A percentile compares a stretch with the other conserved stretches of the same genome.
phyloP scores from a whole-genome alignment of 2,888 invertebrate genomes.

The Iselma pallidipennis region DNA sequence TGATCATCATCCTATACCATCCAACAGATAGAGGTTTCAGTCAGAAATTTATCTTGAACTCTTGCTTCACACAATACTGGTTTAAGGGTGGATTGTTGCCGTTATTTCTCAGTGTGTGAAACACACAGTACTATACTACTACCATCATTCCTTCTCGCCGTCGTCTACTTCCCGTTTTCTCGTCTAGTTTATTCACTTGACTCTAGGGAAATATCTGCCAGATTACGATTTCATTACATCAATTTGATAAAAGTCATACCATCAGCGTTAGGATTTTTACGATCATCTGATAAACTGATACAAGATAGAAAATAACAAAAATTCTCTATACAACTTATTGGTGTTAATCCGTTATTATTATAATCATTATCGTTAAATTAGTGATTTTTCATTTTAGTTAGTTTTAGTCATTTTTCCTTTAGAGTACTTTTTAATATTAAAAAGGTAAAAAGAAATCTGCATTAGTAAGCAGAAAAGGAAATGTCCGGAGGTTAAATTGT shows the following conservation, averaged over 20 bases:
- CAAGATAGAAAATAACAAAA: too few species aligned
- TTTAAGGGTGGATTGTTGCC: not conserved
- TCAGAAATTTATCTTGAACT: not conserved
- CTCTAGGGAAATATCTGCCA: slow-evolving; percentile 12
- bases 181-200: slow-evolving; percentile 2
- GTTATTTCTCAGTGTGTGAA: not conserved
- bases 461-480: slow-evolving; percentile 39
- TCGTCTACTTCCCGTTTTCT: too few species aligned
- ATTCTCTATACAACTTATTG: too few species aligned
- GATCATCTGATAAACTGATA: not conserved
- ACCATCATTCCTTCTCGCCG: slow-evolving; percentile 6
- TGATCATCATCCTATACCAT: not conserved
- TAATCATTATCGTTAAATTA: too few species aligned
- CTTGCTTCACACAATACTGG: not conserved
- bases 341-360: too few species aligned
- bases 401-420: too few species aligned
- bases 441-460: slow-evolving; percentile 37
- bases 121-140: not conserved
- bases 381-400: too few species aligned
- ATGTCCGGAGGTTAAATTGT: slow-evolving; percentile 43
- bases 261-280: slow-evolving; percentile 1
- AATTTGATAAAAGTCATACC: slow-evolving; percentile 15
- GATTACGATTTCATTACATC: slow-evolving; percentile 19
- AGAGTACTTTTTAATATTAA: too few species aligned
- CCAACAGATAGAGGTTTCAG: not conserved